Conservation (phyloP, 2,113 vertebrate genomes). For the Smithornis capensis region DNA sequence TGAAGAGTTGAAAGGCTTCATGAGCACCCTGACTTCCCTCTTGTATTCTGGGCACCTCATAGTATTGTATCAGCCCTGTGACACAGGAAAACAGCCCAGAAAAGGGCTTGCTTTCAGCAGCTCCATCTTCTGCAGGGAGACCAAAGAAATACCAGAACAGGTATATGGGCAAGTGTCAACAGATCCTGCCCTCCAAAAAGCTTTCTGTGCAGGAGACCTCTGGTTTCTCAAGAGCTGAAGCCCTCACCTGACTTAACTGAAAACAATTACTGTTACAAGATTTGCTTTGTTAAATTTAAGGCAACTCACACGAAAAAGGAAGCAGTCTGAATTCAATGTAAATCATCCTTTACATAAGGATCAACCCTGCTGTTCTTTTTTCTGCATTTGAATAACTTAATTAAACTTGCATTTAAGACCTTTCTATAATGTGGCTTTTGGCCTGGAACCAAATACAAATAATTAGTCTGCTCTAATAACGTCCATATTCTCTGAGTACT, state of each 20-base stretch:
- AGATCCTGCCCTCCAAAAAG: not conserved
- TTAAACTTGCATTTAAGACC: not conserved
- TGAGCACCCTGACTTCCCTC: not conserved
- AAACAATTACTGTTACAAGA: not conserved
- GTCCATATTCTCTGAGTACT: not conserved
- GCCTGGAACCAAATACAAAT: not conserved
- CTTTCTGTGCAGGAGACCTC: not conserved
- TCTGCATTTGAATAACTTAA: not conserved
- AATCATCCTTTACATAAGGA: not conserved
- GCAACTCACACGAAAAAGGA: not conserved
- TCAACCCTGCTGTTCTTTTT: not conserved
- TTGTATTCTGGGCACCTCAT: not conserved
- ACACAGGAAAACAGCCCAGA: not conserved
- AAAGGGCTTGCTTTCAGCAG: not conserved
- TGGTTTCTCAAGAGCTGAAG: not conserved
- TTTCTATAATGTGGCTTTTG: not conserved
- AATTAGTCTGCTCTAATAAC: not conserved
- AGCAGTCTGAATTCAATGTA: not conserved
- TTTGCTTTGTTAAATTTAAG: not conserved
- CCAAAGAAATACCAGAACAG: not conserved
- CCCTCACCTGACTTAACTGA: not conserved
- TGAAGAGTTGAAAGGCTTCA: conserved; percentile 9
- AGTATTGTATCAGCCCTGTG: not conserved
- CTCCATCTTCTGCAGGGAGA: not conserved
- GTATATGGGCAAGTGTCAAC: not conserved